A percentile compares a stretch with the other conserved stretches of the same genome.
Conservation (phyloP, 2,113 vertebrate genomes). For the Strix uralensis region DNA sequence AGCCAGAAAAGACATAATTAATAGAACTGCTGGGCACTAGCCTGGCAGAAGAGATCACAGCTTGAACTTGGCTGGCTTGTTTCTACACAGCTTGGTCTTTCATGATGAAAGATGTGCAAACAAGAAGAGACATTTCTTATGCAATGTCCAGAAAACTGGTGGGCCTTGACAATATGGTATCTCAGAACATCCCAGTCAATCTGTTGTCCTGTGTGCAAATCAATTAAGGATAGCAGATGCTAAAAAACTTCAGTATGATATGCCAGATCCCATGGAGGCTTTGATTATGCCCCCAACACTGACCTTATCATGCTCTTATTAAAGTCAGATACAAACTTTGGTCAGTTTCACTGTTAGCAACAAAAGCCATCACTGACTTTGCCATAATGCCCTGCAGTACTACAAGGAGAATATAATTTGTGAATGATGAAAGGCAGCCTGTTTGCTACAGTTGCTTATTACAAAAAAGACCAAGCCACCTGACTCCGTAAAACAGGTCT, state of each 20-base stretch:
- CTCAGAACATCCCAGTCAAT: conserved; percentile 16
- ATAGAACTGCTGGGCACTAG: conserved; percentile 15
- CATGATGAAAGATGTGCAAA: conserved; percentile 8
- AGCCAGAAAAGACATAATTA: conserved; percentile 7
- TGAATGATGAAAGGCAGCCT: background rate
- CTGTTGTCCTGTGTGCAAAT: background rate
- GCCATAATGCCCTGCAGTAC: background rate
- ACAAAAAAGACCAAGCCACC: background rate
- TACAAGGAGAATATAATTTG: background rate
- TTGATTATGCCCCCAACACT: background rate
- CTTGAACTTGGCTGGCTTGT: conserved; percentile 28
- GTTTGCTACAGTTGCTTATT: background rate
- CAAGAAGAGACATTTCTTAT: background rate
- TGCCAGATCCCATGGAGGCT: background rate
- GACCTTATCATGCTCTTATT: background rate
- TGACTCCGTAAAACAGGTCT: background rate
- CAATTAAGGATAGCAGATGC: conserved; percentile 43
- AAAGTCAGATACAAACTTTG: background rate
- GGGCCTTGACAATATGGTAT: background rate
- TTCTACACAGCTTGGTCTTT: conserved; percentile 16
- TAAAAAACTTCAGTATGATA: background rate
- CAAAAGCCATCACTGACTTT: background rate
- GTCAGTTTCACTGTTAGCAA: background rate
- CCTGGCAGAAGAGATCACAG: conserved; percentile 44
- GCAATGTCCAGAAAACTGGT: background rate